Conservation (phyloP, 2,113 vertebrate genomes). For the Anoura caudifer region DNA sequence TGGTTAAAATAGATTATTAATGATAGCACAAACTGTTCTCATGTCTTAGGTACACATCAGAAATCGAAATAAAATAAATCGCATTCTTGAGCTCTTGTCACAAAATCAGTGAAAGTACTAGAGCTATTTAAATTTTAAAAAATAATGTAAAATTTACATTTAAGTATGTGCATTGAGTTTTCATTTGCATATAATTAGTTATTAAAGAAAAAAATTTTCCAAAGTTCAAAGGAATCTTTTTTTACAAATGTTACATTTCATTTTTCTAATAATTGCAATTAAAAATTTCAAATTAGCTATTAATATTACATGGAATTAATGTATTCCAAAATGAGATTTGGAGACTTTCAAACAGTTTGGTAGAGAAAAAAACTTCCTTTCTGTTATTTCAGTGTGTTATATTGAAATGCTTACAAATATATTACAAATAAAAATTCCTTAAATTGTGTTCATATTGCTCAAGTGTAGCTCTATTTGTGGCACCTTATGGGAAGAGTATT, state of each 20-base stretch:
- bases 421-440: background rate
- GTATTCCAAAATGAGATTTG: background rate
- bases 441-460: background rate
- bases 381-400: background rate
- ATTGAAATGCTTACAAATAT: background rate
- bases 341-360: background rate
- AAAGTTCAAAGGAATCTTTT: constrained; percentile 19
- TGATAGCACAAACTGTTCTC: constrained; percentile 46
- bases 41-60: constrained; percentile 14
- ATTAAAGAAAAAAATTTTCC: constrained; percentile 18
- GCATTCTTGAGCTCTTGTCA: background rate
- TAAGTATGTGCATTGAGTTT: constrained; percentile 40
- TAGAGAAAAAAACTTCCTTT: background rate
- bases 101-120: background rate
- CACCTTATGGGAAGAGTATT: background rate
- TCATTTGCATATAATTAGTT: constrained; percentile 51
- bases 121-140: background rate
- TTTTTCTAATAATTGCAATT: constrained; percentile 34
- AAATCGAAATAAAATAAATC: constrained; percentile 54
- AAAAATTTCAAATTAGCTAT: background rate
- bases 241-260: constrained; percentile 15
- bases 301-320: background rate
- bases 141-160: constrained; percentile 39
- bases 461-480: background rate
- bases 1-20: constrained; percentile 67